phyloP scores from a whole-genome alignment of 2,888 invertebrate genomes.

The Acanthosepion pharaonis region DNA sequence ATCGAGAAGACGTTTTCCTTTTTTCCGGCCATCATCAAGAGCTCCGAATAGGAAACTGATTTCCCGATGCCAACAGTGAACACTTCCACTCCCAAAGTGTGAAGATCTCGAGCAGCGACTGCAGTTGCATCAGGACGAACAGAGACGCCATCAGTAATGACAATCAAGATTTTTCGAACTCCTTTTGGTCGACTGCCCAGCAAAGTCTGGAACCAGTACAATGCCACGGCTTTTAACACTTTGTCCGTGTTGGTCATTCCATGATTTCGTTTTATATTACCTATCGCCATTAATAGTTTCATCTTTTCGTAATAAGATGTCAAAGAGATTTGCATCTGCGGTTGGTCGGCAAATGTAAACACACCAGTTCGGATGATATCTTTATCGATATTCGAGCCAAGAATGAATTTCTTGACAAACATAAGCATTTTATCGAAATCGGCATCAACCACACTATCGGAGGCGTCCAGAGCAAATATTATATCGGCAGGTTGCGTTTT shows the following conservation, averaged over 20 bases:
- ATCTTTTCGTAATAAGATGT: neutral
- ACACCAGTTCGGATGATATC: neutral
- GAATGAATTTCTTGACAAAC: neutral
- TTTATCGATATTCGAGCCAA: neutral
- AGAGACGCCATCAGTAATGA: conserved; percentile 59
- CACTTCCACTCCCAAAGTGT: conserved; percentile 55
- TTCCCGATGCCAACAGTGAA: conserved; percentile 59
- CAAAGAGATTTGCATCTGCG: neutral
- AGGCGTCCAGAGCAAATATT: neutral
- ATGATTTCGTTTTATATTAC: neutral
- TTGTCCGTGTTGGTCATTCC: neutral
- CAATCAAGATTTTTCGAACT: conserved; percentile 56
- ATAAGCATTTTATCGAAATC: neutral
- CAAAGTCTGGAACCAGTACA: conserved; percentile 51
- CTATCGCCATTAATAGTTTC: neutral
- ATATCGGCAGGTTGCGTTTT: conserved; percentile 38
- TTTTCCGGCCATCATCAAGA: conserved; percentile 57
- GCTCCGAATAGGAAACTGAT: conserved; percentile 55
- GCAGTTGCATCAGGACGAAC: conserved; percentile 52
- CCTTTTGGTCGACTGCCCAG: conserved; percentile 55
- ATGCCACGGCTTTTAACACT: neutral
- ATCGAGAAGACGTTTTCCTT: conserved; percentile 58
- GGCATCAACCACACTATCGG: neutral
- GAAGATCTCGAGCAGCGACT: conserved; percentile 53
- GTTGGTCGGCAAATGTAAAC: neutral